These are phyloP conservation scores for Gnathonemus longibarbis DNA, from an alignment of 2,113 vertebrate species.

Conservation along the genomic window DNA sequence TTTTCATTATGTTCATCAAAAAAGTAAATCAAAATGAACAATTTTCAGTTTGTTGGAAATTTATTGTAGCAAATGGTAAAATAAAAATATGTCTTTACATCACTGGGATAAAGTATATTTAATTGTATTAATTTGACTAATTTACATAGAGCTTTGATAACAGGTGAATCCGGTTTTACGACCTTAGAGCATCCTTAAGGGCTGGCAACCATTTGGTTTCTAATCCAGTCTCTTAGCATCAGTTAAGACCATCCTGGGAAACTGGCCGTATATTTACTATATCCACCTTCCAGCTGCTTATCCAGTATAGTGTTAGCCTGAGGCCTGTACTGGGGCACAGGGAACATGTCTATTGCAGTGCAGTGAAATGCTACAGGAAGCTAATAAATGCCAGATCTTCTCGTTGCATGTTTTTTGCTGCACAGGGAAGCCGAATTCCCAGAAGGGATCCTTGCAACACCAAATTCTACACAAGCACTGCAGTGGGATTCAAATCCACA, in stretches of 20 bases:
- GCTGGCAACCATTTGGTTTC: neutral
- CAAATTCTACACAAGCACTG: neutral
- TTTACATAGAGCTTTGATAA: neutral
- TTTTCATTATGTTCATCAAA: neutral
- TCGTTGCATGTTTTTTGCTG: neutral
- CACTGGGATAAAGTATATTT: neutral
- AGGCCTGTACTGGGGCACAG: neutral
- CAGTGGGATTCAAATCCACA: neutral
- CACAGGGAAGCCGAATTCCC: neutral
- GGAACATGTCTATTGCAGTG: neutral
- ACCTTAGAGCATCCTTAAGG: neutral
- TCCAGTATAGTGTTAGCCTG: neutral
- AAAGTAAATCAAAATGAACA: neutral
- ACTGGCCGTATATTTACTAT: neutral
- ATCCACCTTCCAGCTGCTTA: neutral
- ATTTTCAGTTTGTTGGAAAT: neutral
- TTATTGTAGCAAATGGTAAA: neutral
- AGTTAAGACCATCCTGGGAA: neutral
- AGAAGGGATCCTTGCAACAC: neutral
- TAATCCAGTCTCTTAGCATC: neutral
- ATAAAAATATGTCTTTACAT: neutral
- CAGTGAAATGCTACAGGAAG: neutral
- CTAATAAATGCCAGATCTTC: neutral
- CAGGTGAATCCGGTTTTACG: neutral
- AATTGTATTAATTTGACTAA: neutral